phyloP scores from a whole-genome alignment of 2,797 vertebrate genomes.

The Thalassophryne amazonica region DNA sequence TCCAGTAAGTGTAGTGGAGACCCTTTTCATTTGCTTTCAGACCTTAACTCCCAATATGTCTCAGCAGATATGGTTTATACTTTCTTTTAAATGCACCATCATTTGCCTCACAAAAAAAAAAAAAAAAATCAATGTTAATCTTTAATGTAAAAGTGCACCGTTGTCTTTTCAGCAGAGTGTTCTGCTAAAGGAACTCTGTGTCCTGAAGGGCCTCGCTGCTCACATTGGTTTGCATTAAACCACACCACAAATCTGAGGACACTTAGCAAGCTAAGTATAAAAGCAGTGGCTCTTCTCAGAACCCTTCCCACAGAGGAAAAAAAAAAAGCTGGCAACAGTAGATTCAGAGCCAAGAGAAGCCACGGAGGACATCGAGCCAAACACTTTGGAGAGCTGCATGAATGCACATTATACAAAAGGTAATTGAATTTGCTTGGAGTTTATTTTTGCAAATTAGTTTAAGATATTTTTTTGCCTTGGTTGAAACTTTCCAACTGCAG shows the following conservation, averaged over 20 bases:
- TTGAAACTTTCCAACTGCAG: background rate
- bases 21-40: constrained; percentile 27
- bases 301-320: constrained; percentile 5
- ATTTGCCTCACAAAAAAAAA: constrained; percentile 28
- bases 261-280: constrained; percentile 45
- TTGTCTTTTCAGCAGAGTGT: constrained; percentile 35
- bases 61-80: constrained; percentile 15
- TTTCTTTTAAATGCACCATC: constrained; percentile 33
- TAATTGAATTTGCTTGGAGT: background rate
- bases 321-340: constrained; percentile 8
- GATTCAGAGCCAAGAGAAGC: constrained; percentile 10
- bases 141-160: constrained; percentile 50
- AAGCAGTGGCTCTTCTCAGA: constrained; percentile 24
- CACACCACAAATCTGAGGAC: constrained; percentile 38
- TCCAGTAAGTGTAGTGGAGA: constrained; percentile 19
- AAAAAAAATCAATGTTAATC: constrained; percentile 48
- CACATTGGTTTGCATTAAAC: constrained; percentile 49
- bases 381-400: background rate
- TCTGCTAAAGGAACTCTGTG: constrained; percentile 14
- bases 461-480: background rate
- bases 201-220: constrained; percentile 33
- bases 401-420: background rate
- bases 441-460: background rate
- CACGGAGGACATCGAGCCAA: constrained; percentile 13
- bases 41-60: constrained; percentile 34